Percentiles rank a stretch among this genome's conserved stretches.
These are phyloP conservation scores for Lepidurus arcticus DNA, from an alignment of 1,140 invertebrate genomes.

Conservation along the genomic window DNA sequence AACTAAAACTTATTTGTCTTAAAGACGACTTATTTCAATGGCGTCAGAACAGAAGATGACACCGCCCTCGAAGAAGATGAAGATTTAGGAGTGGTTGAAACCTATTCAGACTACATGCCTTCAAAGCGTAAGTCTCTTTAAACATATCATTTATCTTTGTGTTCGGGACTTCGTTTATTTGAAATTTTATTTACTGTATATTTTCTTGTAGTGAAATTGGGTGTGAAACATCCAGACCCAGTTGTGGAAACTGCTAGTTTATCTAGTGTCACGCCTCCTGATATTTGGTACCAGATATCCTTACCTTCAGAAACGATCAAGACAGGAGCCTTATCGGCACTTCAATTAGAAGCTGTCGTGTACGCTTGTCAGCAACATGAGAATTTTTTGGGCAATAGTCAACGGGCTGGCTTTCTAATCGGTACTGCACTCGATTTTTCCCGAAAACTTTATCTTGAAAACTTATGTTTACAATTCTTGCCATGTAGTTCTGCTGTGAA, in stretches of 20 bases:
- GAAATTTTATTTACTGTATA: slow-evolving; percentile 15
- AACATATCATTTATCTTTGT: background rate
- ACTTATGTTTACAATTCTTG: background rate
- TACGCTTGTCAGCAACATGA: slow-evolving; percentile 96
- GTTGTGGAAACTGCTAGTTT: slow-evolving; percentile 98
- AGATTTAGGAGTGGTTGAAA: slow-evolving; percentile 94
- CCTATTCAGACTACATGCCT: slow-evolving; percentile 96
- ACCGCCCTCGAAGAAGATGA: slow-evolving; percentile 68
- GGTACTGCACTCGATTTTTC: slow-evolving; percentile 47
- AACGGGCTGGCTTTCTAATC: slow-evolving; percentile 91
- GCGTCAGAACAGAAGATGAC: slow-evolving; percentile 15
- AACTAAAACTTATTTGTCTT: background rate
- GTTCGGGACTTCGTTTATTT: background rate
- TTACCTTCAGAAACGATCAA: slow-evolving; percentile 82
- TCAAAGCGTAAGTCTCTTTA: slow-evolving; percentile 56
- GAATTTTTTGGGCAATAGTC: slow-evolving; percentile 80
- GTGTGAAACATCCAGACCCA: slow-evolving; percentile 95
- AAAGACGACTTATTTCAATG: background rate
- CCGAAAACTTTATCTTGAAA: slow-evolving; percentile 40
- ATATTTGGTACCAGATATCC: slow-evolving; percentile 82
- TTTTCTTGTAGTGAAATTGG: slow-evolving; percentile 71
- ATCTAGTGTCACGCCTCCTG: slow-evolving; percentile 90
- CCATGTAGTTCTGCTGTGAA: slow-evolving; percentile 2
- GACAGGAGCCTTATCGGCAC: slow-evolving; percentile 78
- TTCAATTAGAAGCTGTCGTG: slow-evolving; percentile 94